Conservation (phyloP, 37 sponge, comb jelly and placozoan species). For the Halichondria panicea region DNA sequence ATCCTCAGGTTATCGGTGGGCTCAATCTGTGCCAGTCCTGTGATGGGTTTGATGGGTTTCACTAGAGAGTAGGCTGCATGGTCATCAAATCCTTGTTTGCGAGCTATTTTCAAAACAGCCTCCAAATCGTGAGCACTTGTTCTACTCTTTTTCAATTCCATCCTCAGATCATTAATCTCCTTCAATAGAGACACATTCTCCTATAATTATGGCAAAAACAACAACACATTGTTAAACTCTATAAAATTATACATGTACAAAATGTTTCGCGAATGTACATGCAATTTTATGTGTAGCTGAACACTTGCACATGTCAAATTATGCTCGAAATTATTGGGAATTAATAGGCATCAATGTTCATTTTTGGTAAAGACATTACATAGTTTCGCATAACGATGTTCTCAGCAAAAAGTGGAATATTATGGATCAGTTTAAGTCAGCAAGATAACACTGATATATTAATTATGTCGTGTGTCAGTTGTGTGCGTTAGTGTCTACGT, state of each 20-base stretch:
- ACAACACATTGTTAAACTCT: background rate
- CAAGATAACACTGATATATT: no score
- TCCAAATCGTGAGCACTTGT: conserved; percentile 83
- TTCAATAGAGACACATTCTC: conserved; percentile 95
- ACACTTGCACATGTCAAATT: no score
- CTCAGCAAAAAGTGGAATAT: no score
- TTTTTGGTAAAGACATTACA: no score
- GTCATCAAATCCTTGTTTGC: conserved; percentile 81
- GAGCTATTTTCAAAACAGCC: conserved; percentile 75
- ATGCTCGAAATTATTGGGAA: no score
- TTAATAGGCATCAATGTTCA: no score
- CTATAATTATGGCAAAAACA: conserved; percentile 36
- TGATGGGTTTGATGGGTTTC: conserved; percentile 28
- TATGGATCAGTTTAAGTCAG: no score
- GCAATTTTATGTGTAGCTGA: no score
- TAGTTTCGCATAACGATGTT: no score
- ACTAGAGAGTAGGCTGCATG: conserved; percentile 22
- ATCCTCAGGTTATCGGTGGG: conserved; percentile 61
- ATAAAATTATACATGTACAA: background rate
- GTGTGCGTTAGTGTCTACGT: no score
- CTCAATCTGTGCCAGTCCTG: conserved; percentile 63
- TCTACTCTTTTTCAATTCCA: conserved; percentile 85
- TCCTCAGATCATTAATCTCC: conserved; percentile 94
- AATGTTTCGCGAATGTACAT: no score
- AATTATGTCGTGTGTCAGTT: no score